Evolutionary conservation across 1,140 invertebrate species (phyloP).

Genomic region (Brachionus asplanchnoidis): DNA sequence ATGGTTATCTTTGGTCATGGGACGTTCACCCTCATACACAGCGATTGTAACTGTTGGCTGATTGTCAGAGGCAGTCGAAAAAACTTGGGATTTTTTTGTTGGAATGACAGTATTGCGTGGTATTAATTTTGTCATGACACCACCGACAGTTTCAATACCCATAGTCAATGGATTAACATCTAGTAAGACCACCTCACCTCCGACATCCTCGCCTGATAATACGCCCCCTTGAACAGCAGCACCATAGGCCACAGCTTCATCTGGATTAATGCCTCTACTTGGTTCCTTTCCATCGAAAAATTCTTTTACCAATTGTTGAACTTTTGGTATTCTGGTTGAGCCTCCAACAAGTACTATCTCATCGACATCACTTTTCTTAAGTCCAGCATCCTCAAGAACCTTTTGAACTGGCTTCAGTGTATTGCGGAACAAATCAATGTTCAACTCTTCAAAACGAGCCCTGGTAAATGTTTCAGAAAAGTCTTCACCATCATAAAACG

Average conservation of each 20-base stretch:
- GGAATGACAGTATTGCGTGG: conserved; percentile 96
- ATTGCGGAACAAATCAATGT: conserved; percentile 96
- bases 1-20: conserved; percentile 99
- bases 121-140: conserved; percentile 99
- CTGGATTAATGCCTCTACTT: conserved; percentile 93
- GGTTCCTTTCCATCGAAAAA: conserved; percentile 97
- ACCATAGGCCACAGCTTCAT: conserved; percentile 74
- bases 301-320: conserved; percentile 96
- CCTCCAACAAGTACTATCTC: conserved; percentile 98
- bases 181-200: conserved; percentile 88
- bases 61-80: conserved; percentile 96
- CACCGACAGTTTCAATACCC: conserved; percentile 98
- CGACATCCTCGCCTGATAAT: conserved; percentile 67
- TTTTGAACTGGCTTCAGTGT: conserved; percentile 88
- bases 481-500: conserved; percentile 97
- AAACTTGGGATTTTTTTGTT: conserved; percentile 99
- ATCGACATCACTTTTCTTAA: conserved; percentile 96
- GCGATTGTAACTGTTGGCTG: conserved; percentile 98
- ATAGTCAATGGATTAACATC: conserved; percentile 97
- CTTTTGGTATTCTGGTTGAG: conserved; percentile 96
- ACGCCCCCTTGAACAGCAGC: conserved; percentile 93
- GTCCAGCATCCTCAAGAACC: conserved; percentile 87
- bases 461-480: conserved; percentile 98
- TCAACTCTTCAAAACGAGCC: conserved; percentile 98
- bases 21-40: conserved; percentile 87